Conservation (phyloP, 2,888 invertebrate genomes). For the Lissonota sp. region DNA sequence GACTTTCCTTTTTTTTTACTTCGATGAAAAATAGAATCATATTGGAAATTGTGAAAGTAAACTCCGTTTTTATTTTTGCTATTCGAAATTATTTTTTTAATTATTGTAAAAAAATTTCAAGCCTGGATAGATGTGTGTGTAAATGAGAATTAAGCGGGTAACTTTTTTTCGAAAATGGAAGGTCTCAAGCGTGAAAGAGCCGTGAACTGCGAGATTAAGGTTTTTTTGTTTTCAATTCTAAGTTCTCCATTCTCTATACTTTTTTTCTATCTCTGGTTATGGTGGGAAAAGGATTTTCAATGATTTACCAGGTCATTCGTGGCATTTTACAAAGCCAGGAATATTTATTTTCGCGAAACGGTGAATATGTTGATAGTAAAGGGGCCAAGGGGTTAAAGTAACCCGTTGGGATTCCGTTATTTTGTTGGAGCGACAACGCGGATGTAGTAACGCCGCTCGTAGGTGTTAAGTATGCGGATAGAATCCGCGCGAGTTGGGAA, state of each 20-base stretch:
- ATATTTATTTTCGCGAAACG: constrained; percentile 52
- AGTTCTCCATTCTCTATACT: constrained; percentile 13
- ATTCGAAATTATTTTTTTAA: constrained; percentile 10
- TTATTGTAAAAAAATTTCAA: not conserved
- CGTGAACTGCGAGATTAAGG: not conserved
- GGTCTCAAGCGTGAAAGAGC: not conserved
- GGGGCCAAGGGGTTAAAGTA: not conserved
- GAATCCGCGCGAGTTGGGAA: constrained; percentile 55
- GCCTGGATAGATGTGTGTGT: not conserved
- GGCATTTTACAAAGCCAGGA: constrained; percentile 54
- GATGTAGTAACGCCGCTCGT: constrained; percentile 20
- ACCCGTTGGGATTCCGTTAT: constrained; percentile 36
- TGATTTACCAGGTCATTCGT: constrained; percentile 51
- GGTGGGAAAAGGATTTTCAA: constrained; percentile 49
- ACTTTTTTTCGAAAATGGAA: not conserved
- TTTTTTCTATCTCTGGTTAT: not conserved
- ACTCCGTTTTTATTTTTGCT: constrained; percentile 1
- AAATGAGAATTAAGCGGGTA: not conserved
- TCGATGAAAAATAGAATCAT: not conserved
- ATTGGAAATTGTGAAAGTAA: not conserved
- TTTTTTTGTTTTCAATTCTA: constrained; percentile 14
- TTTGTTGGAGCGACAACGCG: not conserved
- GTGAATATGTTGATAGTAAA: constrained; percentile 36
- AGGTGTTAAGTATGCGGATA: constrained; percentile 58
- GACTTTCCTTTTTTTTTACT: constrained; percentile 26